Evolutionary conservation across 2,888 invertebrate genomes (phyloP), one percentile per base, ranked within the genome.

Genomic region (Steinernema scapterisci): DNA sequence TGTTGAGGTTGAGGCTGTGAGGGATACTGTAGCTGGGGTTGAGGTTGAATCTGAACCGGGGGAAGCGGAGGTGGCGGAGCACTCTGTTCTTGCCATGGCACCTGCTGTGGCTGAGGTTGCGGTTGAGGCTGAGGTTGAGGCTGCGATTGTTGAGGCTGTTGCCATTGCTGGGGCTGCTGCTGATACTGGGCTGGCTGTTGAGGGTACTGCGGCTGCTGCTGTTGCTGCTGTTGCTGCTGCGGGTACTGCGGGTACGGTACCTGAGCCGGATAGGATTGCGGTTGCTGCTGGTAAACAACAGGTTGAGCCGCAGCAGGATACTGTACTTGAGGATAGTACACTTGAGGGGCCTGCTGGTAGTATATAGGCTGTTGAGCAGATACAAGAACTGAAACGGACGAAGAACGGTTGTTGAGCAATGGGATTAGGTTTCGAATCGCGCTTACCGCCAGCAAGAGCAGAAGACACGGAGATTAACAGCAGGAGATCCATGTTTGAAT

Each of bases 221-320:
- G 78, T 43, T 73, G 77, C 63, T 72, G 76, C 27, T 54, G 70
- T n/a, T n/a, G n/a, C n/a, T n/a, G n/a, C n/a, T n/a, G n/a, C n/a
- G n/a, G n/a, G n/a, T n/a, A n/a, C n/a, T n/a, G n/a, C n/a, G n/a
- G n/a, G n/a, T n/a, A n/a, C n/a, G n/a, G n/a, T n/a, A n/a, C n/a
- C n/a, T n/a, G n/a, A n/a, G n/a, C n/a, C n/a, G n/a, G n/a, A n/a
- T n/a, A n/a, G n/a, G n/a, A n/a, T n/a, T n/a, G n/a, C n/a, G n/a
- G n/a, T n/a, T n/a, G n/a, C 44, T 74, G 76, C 19, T 3, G 21
- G 25, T 54, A 54, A 54, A 54, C 21, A 7, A 54, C 23, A 21
- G 54, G 54, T 25, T 54, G 54, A 21, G 54, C 54, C 23, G 31
- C 27, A 13, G 31, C 63, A 6, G 63, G 63, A 63, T 63, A 63